phyloP scores from a whole-genome alignment of 2,888 invertebrate genomes.

The Agrochola circellaris region DNA sequence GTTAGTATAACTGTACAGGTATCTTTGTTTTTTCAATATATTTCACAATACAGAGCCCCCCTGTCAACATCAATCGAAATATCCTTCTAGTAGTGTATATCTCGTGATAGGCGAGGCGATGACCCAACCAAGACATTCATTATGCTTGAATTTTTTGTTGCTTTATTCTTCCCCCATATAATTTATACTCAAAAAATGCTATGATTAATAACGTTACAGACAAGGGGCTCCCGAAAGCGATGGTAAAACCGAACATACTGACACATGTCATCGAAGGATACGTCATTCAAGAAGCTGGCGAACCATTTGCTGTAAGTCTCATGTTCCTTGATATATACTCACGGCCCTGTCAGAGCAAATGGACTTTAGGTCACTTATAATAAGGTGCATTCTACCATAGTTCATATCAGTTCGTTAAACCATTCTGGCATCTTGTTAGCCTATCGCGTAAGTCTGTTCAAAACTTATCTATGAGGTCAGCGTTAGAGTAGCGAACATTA shows the following conservation, averaged over 20 bases:
- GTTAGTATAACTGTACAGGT: not conserved
- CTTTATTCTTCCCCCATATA: slow-evolving; percentile 4
- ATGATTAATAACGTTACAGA: slow-evolving; percentile 72
- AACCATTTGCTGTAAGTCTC: slow-evolving; percentile 95
- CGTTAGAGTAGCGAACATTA: no score
- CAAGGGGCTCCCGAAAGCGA: slow-evolving; percentile 95
- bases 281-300: slow-evolving; percentile 98
- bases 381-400: slow-evolving; percentile 4
- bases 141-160: slow-evolving; percentile 34
- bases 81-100: not conserved
- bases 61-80: not conserved
- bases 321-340: slow-evolving; percentile 26
- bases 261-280: slow-evolving; percentile 99
- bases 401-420: slow-evolving; percentile 8
- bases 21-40: not conserved
- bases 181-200: not conserved
- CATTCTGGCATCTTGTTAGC: not conserved
- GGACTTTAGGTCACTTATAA: not conserved
- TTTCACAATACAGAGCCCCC: not conserved
- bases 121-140: slow-evolving; percentile 39
- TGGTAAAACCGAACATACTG: slow-evolving; percentile 98
- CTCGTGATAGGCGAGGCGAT: not conserved
- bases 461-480: not conserved
- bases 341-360: slow-evolving; percentile 3
- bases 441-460: not conserved